Base-by-base conservation (phyloP, 2,888 invertebrate genomes). In the Noctua janthe region DNA sequence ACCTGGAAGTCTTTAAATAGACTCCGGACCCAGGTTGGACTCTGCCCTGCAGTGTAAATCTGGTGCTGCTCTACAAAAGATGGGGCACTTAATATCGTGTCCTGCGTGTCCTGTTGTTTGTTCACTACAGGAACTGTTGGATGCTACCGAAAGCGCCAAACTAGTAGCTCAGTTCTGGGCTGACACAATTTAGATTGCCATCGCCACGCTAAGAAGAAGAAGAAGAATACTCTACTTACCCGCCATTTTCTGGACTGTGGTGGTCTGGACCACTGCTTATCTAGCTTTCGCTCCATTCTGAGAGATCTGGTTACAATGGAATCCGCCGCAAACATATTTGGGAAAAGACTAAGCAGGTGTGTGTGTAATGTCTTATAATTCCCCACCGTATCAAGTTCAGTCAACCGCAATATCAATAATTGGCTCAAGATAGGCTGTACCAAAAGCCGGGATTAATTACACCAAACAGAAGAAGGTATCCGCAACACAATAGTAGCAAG, bases 381-480 rank as follows among this genome's bases (percentile, higher is more conserved):
- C 13, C 49, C 2, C 1, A 69, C 39, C 10, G 3, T 20, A 11
- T n/a, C 11, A 62, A 83, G 17, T 29, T 23, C 7, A 62, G 47
- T 54, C 23, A 54, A 23, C 66, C 7, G 62, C 71, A 77, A 29
- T 71, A 69, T 15, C 39, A 67, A 39, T 54, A 62, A 83, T 77
- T 83, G 39, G 15, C 39, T 69, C 51, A 49, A 70, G 4, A 29
- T n/a, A 13, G 7, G 15, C 4, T 5, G 8, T 10, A 15, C 5
- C 39, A 66, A 49, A 35, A 51, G 84, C 39, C 69, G 72, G 49
- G 54, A 70, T 56, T 64, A 84, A 80, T 83, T 49, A 74, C 47
- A 74, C 15, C n/a, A 49, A 39, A 79, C 10, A 66, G 29, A 84
- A 83, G 29, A 66, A 74, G 43, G 59, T 71, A 23, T 35, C 6